Evolutionary conservation across 92 coral and sea anemone genomes (phyloP), one percentile per base, ranked within the genome.

Genomic region (Anthopleura xanthogrammica): DNA sequence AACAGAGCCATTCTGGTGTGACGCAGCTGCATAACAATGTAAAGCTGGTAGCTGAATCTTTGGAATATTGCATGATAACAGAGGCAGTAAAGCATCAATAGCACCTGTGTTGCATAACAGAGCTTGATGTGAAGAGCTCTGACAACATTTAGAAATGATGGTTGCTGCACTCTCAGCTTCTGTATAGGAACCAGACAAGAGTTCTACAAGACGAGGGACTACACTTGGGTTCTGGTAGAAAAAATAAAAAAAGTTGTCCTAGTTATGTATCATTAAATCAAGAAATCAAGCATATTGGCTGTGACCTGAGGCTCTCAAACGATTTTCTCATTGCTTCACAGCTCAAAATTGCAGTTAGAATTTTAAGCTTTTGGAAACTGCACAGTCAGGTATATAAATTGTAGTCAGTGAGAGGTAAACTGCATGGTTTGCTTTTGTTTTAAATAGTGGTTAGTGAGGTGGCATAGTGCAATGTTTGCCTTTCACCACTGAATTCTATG

Each of bases 111-210:
- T 90, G 77, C 98, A 92, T 19, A 96, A 77, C 85, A 92, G 79
- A 5, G 97, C 97, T 83, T 96, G 99, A 65, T 96, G 99, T 66
- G 91, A 79, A 16, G 98, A 87, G 72, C 89, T 92, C 94, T 96
- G 99, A 81, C 99, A 96, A 80, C 99, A 96, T 86, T 90, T 96
- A 75, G 99, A 91, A 57, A 96, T 88, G 65, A 96, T 88, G 55
- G 91, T 80, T 22, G 99, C 99, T 41, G 98, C 99, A 87, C 98
- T 87, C 82, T 96, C 99, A 0, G 99, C 97, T 80, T 96, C 97
- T 60, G 92, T 83, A 64, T 90, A 92, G 16, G 97, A 87, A 60
- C 98, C 95, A 81, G 98, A 94, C 40, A 96, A 74, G 55, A 96
- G 91, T 68, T 92, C 89, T 17, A 96, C 94, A 48, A 96, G 87